Evolutionary conservation across 2,113 vertebrate genomes (phyloP), one percentile per base, ranked within the genome.

Genomic region (Melanocharis versteri): DNA sequence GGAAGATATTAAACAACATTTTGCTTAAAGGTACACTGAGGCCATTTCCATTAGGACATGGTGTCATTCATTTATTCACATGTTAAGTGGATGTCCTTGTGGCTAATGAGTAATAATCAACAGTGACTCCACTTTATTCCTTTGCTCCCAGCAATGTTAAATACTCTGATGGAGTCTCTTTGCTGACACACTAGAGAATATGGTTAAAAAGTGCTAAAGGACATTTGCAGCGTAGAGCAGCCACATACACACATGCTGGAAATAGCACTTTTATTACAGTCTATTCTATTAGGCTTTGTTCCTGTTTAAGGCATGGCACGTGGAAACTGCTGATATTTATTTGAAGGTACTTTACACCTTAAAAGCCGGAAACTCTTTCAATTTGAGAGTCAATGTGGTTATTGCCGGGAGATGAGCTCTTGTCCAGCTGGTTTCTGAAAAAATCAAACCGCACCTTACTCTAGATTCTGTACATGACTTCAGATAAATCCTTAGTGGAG

Each of bases 71-170:
- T 98, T 98, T 98, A 98, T 98, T 97, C 95, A 95, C 97, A 97
- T 96, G 95, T 98, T 98, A 98, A 98, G 98, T 98, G 98, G 98
- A 98, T 98, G 98, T 98, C 98, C 98, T 98, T 98, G 98, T 96
- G 98, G 97, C 98, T 99, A 98, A 98, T 99, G 98, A 98, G 98
- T 97, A 98, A 98, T 98, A 98, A 98, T 99, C 98, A 99, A 98
- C 98, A 98, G 92, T 97, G 97, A 98, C 98, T 98, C 98, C 96
- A 98, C 98, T 98, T 98, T 98, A 98, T 98, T 98, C 97, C 97
- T 98, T 96, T 95, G 97, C 98, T 98, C 96, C 97, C 94, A 96
- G 98, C 98, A 94, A 98, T 98, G 98, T 98, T 98, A 98, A 98
- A 98, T 97, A 98, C 97, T 96, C 96, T 97, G 95, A 96, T 87